Evolutionary conservation across 2,888 invertebrate genomes (phyloP).

Genomic region (Yponomeuta sedellus): DNA sequence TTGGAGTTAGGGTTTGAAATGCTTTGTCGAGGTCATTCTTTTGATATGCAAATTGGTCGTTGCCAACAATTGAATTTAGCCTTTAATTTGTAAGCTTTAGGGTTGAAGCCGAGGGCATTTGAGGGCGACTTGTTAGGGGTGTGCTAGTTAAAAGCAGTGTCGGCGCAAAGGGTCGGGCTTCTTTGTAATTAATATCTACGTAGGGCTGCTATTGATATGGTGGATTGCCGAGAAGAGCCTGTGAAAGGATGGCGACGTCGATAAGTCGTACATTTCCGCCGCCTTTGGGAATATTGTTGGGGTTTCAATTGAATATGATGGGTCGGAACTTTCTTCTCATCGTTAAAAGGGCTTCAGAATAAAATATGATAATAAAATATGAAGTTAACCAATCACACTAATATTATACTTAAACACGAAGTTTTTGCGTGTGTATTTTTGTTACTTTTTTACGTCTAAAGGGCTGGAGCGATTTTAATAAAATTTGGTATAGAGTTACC

Average conservation of each 20-base stretch:
- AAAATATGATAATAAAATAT: too few relatives aligned
- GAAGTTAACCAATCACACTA: too few relatives aligned
- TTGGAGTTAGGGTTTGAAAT: slow-evolving; percentile 17
- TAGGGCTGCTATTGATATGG: slow-evolving; percentile 64
- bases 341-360: too few relatives aligned
- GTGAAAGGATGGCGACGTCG: background rate
- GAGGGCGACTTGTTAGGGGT: slow-evolving; percentile 44
- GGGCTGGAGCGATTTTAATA: too few relatives aligned
- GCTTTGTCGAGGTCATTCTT: slow-evolving; percentile 23
- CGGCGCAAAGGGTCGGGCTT: slow-evolving; percentile 51
- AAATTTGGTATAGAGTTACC: too few relatives aligned
- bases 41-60: slow-evolving; percentile 53
- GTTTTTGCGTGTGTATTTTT: too few relatives aligned
- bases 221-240: slow-evolving; percentile 50
- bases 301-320: background rate
- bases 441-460: too few relatives aligned
- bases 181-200: slow-evolving; percentile 73
- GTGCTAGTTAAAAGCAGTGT: slow-evolving; percentile 54
- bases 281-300: background rate
- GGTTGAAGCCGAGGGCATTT: slow-evolving; percentile 26
- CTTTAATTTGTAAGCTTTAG: slow-evolving; percentile 24
- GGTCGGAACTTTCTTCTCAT: too few relatives aligned
- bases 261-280: slow-evolving; percentile 1
- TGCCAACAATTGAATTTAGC: slow-evolving; percentile 28
- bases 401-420: too few relatives aligned